phyloP scores from a whole-genome alignment of 2,888 invertebrate genomes.

The Scaptomyza flava region DNA sequence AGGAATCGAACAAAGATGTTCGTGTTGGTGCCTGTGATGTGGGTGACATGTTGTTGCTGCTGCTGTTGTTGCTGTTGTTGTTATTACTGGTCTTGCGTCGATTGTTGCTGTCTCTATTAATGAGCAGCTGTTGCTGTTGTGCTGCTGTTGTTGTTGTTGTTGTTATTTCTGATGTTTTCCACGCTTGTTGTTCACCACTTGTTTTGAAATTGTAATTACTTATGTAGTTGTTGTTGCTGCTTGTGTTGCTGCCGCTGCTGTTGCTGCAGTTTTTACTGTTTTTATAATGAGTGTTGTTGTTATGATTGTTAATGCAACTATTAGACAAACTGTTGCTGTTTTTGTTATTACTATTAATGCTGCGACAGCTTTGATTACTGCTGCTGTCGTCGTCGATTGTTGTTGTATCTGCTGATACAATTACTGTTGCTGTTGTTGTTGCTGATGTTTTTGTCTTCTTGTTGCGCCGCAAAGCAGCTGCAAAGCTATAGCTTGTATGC shows the following conservation, averaged over 20 bases:
- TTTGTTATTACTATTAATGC: conserved; percentile 42
- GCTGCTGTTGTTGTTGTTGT: conserved; percentile 32
- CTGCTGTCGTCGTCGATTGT: conserved; percentile 55
- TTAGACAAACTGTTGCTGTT: conserved; percentile 63
- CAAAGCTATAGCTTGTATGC: conserved; percentile 64
- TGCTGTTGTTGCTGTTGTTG: conserved; percentile 43
- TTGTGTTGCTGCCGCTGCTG: conserved; percentile 17
- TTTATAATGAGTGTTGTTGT: conserved; percentile 70
- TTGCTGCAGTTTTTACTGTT: conserved; percentile 68
- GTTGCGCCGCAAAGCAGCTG: conserved; percentile 74
- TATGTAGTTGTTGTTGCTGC: conserved; percentile 60
- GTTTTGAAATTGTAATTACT: conserved; percentile 76
- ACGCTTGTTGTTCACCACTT: conserved; percentile 66
- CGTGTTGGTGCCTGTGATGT: conserved; percentile 85
- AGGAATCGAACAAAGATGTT: conserved; percentile 89
- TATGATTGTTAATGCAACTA: conserved; percentile 68
- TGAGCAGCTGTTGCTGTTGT: conserved; percentile 52
- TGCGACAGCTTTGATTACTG: conserved; percentile 67
- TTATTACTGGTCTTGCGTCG: conserved; percentile 34
- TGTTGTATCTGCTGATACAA: conserved; percentile 20
- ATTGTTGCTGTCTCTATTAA: conserved; percentile 42
- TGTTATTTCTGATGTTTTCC: conserved; percentile 54
- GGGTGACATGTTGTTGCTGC: conserved; percentile 76
- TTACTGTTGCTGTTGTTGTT: conserved; percentile 24
- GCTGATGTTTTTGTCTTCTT: conserved; percentile 72